Base-by-base conservation (phyloP, 2,888 invertebrate genomes). In the Fissipunctia ypsillon region DNA sequence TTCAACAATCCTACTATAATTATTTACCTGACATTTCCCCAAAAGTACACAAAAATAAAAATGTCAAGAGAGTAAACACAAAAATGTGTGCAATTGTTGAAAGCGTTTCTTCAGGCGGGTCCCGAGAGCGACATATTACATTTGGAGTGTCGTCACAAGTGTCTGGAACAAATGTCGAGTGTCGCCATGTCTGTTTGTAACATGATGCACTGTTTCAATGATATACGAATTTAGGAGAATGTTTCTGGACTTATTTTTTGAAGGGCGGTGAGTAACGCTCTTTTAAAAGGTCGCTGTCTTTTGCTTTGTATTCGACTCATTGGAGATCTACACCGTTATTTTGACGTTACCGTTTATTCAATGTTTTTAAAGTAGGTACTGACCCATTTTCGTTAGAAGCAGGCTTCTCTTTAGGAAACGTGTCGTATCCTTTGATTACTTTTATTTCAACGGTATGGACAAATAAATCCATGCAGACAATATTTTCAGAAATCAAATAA, bases 61-160 rank as follows among this genome's bases (percentile, higher is more conserved):
- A 83, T 71, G 79, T 78, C 71, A 69, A 63, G 69, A 72, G 41
- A 63, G 60, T 74, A 81, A 76, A 80, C 82, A 80, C 71, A 78
- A 80, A 81, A 83, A 80, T 77, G 76, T 84, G 78, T 70, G 77
- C 84, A 85, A 84, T 85, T 85, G 86, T 79, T 82, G 81, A 78
- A 78, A 85, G 80, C 76, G 61, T 85, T 86, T 81, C 80, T 86
- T 81, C 76, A 78, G 75, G 73, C 81, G 69, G 72, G 81, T 84
- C 86, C 83, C 82, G 84, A 73, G 87, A 87, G 83, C 84, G 83
- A 88, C 85, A 86, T 87, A 86, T 88, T 89, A 88, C 87, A 87
- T 86, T 84, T 84, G 73, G 78, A 82, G 84, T 83, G 86, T 85
- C 83, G 84, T 85, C 88, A 81, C 70, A 78, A 73, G 68, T 81